phyloP scores from a whole-genome alignment of 2,888 invertebrate genomes.

The Melieria picta region DNA sequence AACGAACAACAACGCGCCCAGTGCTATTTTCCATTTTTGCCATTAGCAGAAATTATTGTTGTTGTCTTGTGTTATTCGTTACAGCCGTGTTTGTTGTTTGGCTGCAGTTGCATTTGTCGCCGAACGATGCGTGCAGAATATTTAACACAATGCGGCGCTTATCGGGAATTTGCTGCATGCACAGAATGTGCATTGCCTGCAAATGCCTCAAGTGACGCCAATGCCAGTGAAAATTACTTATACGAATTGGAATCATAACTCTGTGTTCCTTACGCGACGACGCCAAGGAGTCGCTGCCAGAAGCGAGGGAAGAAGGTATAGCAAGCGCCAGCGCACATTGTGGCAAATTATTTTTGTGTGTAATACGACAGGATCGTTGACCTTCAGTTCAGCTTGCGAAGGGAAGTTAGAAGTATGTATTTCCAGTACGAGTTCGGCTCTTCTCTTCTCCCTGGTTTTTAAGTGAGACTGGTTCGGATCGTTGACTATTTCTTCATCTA shows the following conservation, averaged over 20 bases:
- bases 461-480: no score
- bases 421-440: no score
- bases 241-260: neutral
- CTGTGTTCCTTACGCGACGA: no score
- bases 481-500: no score
- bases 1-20: neutral
- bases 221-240: neutral
- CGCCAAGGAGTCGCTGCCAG: no score
- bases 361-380: no score
- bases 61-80: neutral
- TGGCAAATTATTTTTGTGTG: no score
- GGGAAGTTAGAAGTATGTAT: no score
- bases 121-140: neutral
- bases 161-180: neutral
- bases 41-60: constrained; percentile 6
- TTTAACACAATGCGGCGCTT: constrained; percentile 10
- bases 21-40: neutral
- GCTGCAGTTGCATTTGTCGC: neutral
- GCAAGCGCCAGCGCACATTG: no score
- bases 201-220: neutral
- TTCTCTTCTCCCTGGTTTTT: no score
- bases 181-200: neutral
- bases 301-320: no score
- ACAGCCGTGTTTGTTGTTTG: neutral
- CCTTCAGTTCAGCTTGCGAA: no score